Percentiles rank a stretch among this genome's conserved stretches.
phyloP scores from a whole-genome alignment of 2,888 invertebrate genomes.

The Cheilosia grossa region DNA sequence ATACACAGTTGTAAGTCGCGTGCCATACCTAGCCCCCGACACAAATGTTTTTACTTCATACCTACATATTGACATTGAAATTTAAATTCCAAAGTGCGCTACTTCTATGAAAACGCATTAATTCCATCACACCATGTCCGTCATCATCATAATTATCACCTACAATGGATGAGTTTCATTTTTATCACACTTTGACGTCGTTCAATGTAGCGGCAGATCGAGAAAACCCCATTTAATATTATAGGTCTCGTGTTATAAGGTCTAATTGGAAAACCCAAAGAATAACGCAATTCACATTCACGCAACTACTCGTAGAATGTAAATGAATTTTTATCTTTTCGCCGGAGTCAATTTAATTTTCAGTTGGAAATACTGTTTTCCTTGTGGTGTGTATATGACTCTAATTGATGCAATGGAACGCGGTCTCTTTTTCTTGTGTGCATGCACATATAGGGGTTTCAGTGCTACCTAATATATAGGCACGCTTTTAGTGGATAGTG shows the following conservation, averaged over 20 bases:
- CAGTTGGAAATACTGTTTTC: constrained; percentile 22
- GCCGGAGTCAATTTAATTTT: constrained; percentile 7
- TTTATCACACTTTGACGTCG: constrained; percentile 67
- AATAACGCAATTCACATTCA: constrained; percentile 64
- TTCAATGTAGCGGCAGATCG: constrained; percentile 42
- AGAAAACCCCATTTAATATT: constrained; percentile 61
- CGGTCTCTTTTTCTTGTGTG: constrained; percentile 58
- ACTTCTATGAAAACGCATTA: constrained; percentile 52
- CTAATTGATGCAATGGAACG: constrained; percentile 69
- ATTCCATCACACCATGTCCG: constrained; percentile 63
- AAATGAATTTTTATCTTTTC: constrained; percentile 57
- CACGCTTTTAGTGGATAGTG: constrained; percentile 63
- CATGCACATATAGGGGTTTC: constrained; percentile 57
- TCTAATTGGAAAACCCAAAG: constrained; percentile 73
- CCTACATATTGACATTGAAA: constrained; percentile 5
- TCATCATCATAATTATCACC: constrained; percentile 73
- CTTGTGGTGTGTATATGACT: constrained; percentile 23
- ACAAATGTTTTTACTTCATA: neutral
- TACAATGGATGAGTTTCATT: constrained; percentile 59
- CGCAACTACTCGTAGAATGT: constrained; percentile 68
- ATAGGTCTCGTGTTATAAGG: constrained; percentile 45
- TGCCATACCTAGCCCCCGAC: constrained; percentile 45
- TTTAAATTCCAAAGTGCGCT: constrained; percentile 28
- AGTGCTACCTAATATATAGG: constrained; percentile 22
- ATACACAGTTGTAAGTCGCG: constrained; percentile 38